Evolutionary conservation across 2,113 vertebrate genomes (phyloP).

Genomic region (Fulmarus glacialis): DNA sequence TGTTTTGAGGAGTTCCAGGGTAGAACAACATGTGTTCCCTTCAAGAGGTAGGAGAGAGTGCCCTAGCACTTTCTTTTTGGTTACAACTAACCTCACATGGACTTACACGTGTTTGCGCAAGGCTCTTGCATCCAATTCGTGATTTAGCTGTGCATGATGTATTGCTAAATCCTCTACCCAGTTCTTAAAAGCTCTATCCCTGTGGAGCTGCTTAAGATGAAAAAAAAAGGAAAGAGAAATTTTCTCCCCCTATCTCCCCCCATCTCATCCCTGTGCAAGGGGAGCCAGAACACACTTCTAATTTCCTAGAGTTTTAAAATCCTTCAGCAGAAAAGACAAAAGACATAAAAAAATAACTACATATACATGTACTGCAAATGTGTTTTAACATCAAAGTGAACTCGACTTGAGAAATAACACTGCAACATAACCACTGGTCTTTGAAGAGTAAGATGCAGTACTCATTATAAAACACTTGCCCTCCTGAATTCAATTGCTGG

Average conservation of each 20-base stretch:
- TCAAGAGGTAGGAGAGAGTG: neutral
- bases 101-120: neutral
- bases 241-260: neutral
- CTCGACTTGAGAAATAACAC: neutral
- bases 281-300: neutral
- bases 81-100: neutral
- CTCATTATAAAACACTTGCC: neutral
- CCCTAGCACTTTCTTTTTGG: neutral
- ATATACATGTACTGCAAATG: neutral
- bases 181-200: neutral
- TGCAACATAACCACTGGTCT: neutral
- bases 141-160: neutral
- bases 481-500: neutral
- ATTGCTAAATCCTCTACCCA: neutral
- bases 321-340: neutral
- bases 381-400: neutral
- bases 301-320: neutral
- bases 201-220: neutral
- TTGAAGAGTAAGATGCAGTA: neutral
- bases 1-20: neutral
- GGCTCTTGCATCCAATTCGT: neutral
- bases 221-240: neutral
- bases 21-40: neutral
- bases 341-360: neutral
- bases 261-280: neutral